These are phyloP conservation scores for Oryzaephilus surinamensis DNA, from an alignment of 1,140 invertebrate species.

Conservation along the genomic window DNA sequence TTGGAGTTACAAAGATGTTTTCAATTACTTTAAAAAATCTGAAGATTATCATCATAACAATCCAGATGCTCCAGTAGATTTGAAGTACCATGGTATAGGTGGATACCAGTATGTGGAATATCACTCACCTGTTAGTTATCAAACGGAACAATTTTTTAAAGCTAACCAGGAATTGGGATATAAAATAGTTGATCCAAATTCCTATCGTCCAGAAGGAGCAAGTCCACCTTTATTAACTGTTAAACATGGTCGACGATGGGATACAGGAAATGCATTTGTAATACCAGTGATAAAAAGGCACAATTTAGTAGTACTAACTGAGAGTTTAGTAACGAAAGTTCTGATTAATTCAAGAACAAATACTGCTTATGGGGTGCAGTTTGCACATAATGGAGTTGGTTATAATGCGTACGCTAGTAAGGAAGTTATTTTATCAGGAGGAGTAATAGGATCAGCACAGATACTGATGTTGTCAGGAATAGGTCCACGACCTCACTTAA, in stretches of 20 bases:
- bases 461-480: slow-evolving; percentile 49
- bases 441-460: slow-evolving; percentile 40
- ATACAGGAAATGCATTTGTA: slow-evolving; percentile 14
- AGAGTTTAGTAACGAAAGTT: slow-evolving; percentile 44
- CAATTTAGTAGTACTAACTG: slow-evolving; percentile 44
- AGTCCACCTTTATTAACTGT: slow-evolving; percentile 2
- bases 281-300: slow-evolving; percentile 30
- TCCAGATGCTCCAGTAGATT: not conserved
- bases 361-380: slow-evolving; percentile 43
- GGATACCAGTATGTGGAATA: slow-evolving; percentile 7
- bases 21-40: slow-evolving; percentile 49
- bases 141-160: slow-evolving; percentile 43
- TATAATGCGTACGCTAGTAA: slow-evolving; percentile 30
- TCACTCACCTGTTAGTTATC: slow-evolving; percentile 30
- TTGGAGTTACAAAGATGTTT: too few species aligned
- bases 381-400: slow-evolving; percentile 27
- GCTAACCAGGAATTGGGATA: slow-evolving; percentile 47
- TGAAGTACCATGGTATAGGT: slow-evolving; percentile 1
- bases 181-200: slow-evolving; percentile 35
- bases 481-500: slow-evolving; percentile 40
- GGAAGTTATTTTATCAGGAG: slow-evolving; percentile 43
- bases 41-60: slow-evolving; percentile 28
- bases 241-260: slow-evolving; percentile 8
- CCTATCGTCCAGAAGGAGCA: slow-evolving; percentile 6
- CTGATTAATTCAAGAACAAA: slow-evolving; percentile 51